Base-by-base conservation (phyloP, 2,113 vertebrate genomes). In the Erpornis zantholeuca region DNA sequence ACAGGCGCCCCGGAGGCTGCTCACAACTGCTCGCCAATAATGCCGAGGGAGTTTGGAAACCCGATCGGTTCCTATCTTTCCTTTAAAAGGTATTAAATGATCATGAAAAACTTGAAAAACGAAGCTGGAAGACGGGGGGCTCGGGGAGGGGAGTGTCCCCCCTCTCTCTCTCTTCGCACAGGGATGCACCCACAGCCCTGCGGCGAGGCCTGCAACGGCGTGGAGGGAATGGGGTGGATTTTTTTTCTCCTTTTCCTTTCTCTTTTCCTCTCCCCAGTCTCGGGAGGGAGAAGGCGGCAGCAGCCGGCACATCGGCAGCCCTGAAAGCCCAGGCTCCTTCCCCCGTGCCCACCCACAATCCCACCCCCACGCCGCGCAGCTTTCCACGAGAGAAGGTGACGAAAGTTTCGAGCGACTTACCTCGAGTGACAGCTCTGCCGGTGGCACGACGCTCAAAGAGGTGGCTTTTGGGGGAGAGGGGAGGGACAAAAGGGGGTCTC, bases 1-100 rank as follows among this genome's bases (percentile, higher is more conserved):
- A 76, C 95, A 96, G 97, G 97, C 96, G 97, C 95, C 97, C 97
- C 16, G 4, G 54, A 96, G 98, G 90, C 97, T 96, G 92, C 92
- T 75, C 79, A 8, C 89, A 92, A 95, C 94, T 97, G 73, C 82
- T 76, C 49, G 85, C 86, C 81, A 82, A 89, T 42, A 83, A 76
- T 21, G 47, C 56, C 31, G 10, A 78, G 92, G 29, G 85, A 82
- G 35, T 38, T 89, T 23, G 57, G 80, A 89, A 96, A 88, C 52
- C 28, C 66, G 71, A 82, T 82, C 65, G 68, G 79, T 83, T 88
- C 44, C 78, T 86, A 90, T 40, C 68, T 52, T 49, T 50, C 90
- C 64, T 96, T 94, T 95, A 90, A 92, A 95, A 92, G 82, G 68
- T 56, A 95, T 90, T 84, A 76, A 86, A 93, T 86, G 35, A 86